Evolutionary conservation across 2,888 invertebrate genomes (phyloP).

Genomic region (Ormyrus rosae): DNA sequence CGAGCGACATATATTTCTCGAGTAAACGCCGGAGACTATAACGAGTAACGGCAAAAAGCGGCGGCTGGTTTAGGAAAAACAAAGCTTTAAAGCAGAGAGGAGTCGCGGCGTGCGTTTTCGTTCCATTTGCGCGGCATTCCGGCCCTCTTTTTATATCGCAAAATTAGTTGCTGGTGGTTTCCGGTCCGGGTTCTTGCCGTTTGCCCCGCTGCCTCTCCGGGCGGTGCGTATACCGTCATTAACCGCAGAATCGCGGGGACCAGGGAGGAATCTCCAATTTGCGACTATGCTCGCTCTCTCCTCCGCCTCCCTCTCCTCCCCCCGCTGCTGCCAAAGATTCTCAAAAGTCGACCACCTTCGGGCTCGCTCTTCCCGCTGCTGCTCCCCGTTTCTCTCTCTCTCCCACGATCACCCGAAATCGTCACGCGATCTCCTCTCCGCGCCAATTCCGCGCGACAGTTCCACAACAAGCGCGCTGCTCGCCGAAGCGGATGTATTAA

Average conservation of each 20-base stretch:
- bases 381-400: conserved; percentile 27
- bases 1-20: no score
- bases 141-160: conserved; percentile 30
- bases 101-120: no score
- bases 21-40: no score
- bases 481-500: neutral
- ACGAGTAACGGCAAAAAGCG: no score
- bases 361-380: conserved; percentile 7
- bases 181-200: conserved; percentile 38
- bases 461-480: no score
- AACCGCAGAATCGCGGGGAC: conserved; percentile 58
- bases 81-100: no score
- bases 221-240: conserved; percentile 63
- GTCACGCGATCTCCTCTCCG: neutral
- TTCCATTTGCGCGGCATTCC: conserved; percentile 22
- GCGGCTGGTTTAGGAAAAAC: no score
- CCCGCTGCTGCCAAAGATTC: conserved; percentile 50
- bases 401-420: conserved; percentile 43
- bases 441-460: no score
- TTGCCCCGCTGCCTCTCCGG: conserved; percentile 44
- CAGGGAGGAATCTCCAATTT: conserved; percentile 46
- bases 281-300: neutral
- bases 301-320: neutral
- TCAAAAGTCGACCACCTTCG: conserved; percentile 61
- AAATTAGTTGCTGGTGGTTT: conserved; percentile 47